Conservation (phyloP, 2,888 invertebrate genomes). For the Campaea margaritaria region DNA sequence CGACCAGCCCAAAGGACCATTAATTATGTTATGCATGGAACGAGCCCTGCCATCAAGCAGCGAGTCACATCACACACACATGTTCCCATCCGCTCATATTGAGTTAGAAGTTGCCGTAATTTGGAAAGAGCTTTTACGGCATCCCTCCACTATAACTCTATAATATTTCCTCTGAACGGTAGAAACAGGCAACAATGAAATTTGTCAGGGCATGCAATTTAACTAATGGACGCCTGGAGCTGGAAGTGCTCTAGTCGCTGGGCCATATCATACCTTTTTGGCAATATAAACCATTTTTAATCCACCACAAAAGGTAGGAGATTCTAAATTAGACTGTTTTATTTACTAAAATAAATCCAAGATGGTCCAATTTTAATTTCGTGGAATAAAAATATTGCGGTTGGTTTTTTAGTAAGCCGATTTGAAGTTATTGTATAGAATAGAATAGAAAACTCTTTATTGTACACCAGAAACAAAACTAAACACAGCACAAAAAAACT, state of each 20-base stretch:
- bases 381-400: too few species aligned
- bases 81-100: slow-evolving; percentile 38
- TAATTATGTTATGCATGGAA: slow-evolving; percentile 40
- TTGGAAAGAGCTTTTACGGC: slow-evolving; percentile 32
- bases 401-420: too few species aligned
- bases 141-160: neutral
- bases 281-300: too few species aligned
- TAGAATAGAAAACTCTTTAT: too few species aligned
- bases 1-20: slow-evolving; percentile 35
- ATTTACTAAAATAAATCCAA: too few species aligned
- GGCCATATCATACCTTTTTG: neutral
- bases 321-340: too few species aligned
- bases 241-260: neutral
- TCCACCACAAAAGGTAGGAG: too few species aligned
- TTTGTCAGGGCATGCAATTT: neutral
- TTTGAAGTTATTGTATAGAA: too few species aligned
- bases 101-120: slow-evolving; percentile 35
- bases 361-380: too few species aligned
- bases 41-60: slow-evolving; percentile 24
- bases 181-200: neutral
- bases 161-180: neutral
- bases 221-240: neutral
- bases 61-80: slow-evolving; percentile 28
- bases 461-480: too few species aligned
- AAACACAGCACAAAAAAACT: too few species aligned